Percentiles rank a stretch among this genome's conserved stretches.
These are phyloP conservation scores for Ditylenchus weischeri DNA, from an alignment of 2,888 invertebrate species.

Conservation along the genomic window DNA sequence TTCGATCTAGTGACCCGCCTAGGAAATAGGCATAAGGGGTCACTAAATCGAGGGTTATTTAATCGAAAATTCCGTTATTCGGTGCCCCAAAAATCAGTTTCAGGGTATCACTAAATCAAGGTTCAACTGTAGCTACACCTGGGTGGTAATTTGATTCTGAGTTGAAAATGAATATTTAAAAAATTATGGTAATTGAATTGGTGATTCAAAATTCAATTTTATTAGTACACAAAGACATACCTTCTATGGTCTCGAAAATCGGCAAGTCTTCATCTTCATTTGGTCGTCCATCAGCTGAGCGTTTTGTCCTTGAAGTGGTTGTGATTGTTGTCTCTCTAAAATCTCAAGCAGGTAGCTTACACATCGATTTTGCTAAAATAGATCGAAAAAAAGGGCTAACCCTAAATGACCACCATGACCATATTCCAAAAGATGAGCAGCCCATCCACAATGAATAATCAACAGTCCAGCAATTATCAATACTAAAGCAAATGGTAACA, in stretches of 20 bases:
- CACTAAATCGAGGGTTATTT: no score
- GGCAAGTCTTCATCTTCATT: slow-evolving; percentile 43
- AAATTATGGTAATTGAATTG: no score
- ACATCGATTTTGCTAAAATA: slow-evolving; percentile 10
- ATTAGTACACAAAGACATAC: background rate
- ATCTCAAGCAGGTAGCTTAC: background rate
- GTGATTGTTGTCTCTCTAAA: slow-evolving; percentile 15
- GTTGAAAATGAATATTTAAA: no score
- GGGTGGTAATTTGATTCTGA: no score
- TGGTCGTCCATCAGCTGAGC: slow-evolving; percentile 19
- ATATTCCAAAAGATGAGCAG: slow-evolving; percentile 56
- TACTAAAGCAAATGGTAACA: slow-evolving; percentile 55
- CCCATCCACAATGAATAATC: slow-evolving; percentile 58
- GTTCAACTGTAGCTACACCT: no score
- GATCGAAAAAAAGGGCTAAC: slow-evolving; percentile 22
- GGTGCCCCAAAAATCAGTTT: no score
- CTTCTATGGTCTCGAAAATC: slow-evolving; percentile 39
- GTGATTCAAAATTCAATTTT: no score
- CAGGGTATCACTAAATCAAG: no score
- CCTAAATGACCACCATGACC: slow-evolving; percentile 40
- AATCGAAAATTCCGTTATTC: no score
- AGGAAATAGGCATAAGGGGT: no score
- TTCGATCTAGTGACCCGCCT: no score
- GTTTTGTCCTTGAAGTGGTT: slow-evolving; percentile 14
- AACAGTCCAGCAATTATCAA: slow-evolving; percentile 55